phyloP scores from a whole-genome alignment of 2,888 invertebrate species.

The Priocnemis perturbator region DNA sequence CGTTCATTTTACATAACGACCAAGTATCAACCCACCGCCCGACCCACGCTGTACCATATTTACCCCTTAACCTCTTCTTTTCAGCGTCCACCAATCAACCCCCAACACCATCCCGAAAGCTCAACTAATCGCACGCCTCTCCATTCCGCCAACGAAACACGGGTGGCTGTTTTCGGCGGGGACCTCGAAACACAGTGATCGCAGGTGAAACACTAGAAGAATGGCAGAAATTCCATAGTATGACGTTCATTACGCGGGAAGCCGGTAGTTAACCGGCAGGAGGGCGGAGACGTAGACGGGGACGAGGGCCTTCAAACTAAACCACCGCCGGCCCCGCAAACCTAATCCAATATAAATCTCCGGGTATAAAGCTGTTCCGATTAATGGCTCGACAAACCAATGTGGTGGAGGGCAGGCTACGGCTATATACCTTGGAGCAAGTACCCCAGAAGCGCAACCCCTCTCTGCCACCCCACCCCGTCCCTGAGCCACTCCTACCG shows the following conservation, averaged over 20 bases:
- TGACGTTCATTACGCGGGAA: slow-evolving; percentile 56
- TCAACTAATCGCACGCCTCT: too few relatives aligned
- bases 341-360: slow-evolving; percentile 71
- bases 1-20: too few relatives aligned
- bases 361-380: slow-evolving; percentile 71
- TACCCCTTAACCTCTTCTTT: too few relatives aligned
- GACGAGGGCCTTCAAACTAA: slow-evolving; percentile 61
- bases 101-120: too few relatives aligned
- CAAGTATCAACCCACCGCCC: too few relatives aligned
- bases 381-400: slow-evolving; percentile 72
- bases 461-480: slow-evolving; percentile 31
- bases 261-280: slow-evolving; percentile 50
- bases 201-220: slow-evolving; percentile 2
- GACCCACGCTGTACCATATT: too few relatives aligned
- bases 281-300: neutral
- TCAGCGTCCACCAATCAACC: too few relatives aligned
- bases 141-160: too few relatives aligned
- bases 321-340: slow-evolving; percentile 62
- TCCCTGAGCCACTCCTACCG: slow-evolving; percentile 55
- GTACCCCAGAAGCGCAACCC: slow-evolving; percentile 52
- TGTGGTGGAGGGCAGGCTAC: slow-evolving; percentile 65
- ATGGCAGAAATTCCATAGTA: slow-evolving; percentile 44
- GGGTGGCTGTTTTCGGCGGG: too few relatives aligned
- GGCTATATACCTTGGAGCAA: slow-evolving; percentile 54
- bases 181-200: too few relatives aligned